Percentiles rank a stretch among this genome's conserved stretches.
Conservation (phyloP, 2,888 invertebrate species). For the Netelia inedita region DNA sequence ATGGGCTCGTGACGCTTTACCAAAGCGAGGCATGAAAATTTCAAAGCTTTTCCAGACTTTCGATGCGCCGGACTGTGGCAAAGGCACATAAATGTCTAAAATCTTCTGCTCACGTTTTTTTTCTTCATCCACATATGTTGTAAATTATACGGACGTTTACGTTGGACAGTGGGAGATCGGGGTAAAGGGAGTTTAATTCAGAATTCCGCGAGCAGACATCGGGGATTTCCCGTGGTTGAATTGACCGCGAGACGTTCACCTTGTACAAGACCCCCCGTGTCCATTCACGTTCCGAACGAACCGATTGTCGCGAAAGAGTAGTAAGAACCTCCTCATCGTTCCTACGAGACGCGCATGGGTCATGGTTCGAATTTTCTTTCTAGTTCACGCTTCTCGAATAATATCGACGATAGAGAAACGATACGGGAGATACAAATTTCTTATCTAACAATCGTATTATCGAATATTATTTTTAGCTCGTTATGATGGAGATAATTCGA, state of each 20-base stretch:
- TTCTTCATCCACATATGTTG: no score
- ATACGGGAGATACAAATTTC: background rate
- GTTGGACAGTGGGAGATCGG: background rate
- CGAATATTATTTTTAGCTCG: no score
- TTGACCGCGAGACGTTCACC: slow-evolving; percentile 23
- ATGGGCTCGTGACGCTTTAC: background rate
- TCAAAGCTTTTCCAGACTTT: background rate
- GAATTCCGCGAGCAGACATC: background rate
- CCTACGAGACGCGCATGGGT: no score
- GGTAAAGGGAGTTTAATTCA: background rate
- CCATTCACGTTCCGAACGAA: slow-evolving; percentile 21
- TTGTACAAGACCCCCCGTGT: slow-evolving; percentile 3
- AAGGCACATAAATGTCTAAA: no score
- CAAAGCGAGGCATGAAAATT: no score
- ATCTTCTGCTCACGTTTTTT: no score
- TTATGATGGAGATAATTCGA: no score
- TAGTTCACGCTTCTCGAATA: no score
- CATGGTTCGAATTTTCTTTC: no score
- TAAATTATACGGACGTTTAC: no score
- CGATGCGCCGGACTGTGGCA: no score
- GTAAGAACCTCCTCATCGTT: slow-evolving; percentile 6
- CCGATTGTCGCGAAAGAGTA: slow-evolving; percentile 20
- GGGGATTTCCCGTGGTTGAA: background rate
- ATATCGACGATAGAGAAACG: background rate
- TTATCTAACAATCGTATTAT: no score